A percentile compares a stretch with the other conserved stretches of the same genome.
Evolutionary conservation across 37 sponge, comb jelly and placozoan species (phyloP).

Genomic region (Chondrilla cf. caribensis): DNA sequence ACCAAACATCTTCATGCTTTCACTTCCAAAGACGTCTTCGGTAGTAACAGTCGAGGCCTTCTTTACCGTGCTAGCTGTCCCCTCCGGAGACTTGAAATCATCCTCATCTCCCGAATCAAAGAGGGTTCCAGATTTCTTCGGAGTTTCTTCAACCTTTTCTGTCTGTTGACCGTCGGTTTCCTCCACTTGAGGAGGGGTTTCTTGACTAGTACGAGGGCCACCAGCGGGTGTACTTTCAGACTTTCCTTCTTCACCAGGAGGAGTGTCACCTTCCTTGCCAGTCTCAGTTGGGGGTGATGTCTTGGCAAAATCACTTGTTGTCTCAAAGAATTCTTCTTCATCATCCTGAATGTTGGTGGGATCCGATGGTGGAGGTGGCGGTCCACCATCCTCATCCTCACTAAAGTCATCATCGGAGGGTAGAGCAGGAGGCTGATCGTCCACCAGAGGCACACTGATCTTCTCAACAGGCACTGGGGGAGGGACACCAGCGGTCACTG

Average conservation of each 20-base stretch:
- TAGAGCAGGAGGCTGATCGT: background rate
- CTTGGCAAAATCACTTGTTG: slow-evolving; percentile 5
- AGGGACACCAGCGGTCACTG: background rate
- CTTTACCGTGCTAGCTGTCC: background rate
- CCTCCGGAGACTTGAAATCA: slow-evolving; percentile 40
- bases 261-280: background rate
- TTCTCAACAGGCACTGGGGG: background rate
- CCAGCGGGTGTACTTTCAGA: background rate
- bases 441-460: background rate
- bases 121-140: slow-evolving; percentile 36
- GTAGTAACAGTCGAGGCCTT: background rate
- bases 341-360: slow-evolving; percentile 21
- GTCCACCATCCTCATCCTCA: background rate
- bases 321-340: slow-evolving; percentile 35
- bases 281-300: background rate
- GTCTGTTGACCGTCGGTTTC: too few relatives aligned
- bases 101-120: slow-evolving; percentile 63
- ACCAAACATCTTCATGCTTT: slow-evolving; percentile 5
- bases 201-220: background rate
- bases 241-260: background rate
- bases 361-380: slow-evolving; percentile 27
- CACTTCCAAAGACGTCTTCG: slow-evolving; percentile 37
- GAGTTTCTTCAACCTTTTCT: too few relatives aligned
- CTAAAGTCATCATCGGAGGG: slow-evolving; percentile 28
- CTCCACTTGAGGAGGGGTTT: background rate